These are phyloP conservation scores for Gopherus evgoodei DNA, from an alignment of 2,113 vertebrate species.

Conservation along the genomic window DNA sequence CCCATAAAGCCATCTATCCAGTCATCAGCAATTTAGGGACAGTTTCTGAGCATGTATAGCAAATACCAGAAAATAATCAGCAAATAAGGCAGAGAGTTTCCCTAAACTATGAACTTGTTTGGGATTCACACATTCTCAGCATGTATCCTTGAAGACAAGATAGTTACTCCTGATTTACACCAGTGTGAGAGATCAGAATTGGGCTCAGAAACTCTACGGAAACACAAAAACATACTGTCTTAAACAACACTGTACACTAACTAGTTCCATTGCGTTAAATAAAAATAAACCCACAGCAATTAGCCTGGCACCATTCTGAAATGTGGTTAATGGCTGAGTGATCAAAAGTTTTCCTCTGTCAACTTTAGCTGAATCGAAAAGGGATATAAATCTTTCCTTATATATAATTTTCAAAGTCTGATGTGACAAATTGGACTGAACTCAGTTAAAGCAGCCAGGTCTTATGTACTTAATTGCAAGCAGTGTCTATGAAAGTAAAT, in stretches of 20 bases:
- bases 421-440: conserved; percentile 80
- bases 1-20: background rate
- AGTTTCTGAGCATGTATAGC: conserved; percentile 7
- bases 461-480: conserved; percentile 74
- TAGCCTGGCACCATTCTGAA: conserved; percentile 58
- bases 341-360: conserved; percentile 78
- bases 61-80: conserved; percentile 42
- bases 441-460: conserved; percentile 76
- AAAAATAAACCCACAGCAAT: conserved; percentile 69
- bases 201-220: background rate
- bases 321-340: conserved; percentile 76
- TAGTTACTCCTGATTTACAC: background rate
- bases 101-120: background rate
- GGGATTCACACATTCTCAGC: background rate
- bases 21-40: conserved; percentile 38
- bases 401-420: conserved; percentile 75
- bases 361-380: conserved; percentile 75
- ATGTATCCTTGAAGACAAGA: conserved; percentile 3
- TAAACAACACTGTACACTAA: conserved; percentile 42
- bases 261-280: conserved; percentile 55
- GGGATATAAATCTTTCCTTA: conserved; percentile 76
- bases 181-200: background rate
- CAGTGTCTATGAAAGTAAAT: conserved; percentile 62
- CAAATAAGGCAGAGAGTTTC: conserved; percentile 5
- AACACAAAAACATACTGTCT: background rate